These are phyloP conservation scores for Panthera tigris DNA, from an alignment of 2,113 vertebrate species.

Conservation along the genomic window DNA sequence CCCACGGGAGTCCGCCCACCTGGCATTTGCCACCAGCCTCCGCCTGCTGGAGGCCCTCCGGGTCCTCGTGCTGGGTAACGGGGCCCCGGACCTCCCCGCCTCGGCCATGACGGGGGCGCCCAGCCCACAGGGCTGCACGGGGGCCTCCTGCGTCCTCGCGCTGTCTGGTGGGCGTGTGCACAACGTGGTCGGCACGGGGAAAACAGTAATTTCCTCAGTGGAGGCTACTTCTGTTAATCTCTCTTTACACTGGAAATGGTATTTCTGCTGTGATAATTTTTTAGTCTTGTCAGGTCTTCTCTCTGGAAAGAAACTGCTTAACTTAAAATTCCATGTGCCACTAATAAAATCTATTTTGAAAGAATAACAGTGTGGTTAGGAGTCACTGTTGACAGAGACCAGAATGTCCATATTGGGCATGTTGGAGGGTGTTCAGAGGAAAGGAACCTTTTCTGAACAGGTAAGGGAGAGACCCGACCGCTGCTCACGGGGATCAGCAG, in stretches of 20 bases:
- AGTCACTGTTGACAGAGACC: slow-evolving; percentile 38
- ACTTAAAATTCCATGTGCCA: not conserved
- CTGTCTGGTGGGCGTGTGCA: rapidly evolving
- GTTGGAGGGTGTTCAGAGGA: not conserved
- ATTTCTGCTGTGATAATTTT: not conserved
- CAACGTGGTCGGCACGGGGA: not conserved
- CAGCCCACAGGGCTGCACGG: rapidly evolving
- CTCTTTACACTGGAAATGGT: not conserved
- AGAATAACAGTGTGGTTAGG: slow-evolving; percentile 45
- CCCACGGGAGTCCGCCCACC: not conserved
- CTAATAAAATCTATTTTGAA: slow-evolving; percentile 72
- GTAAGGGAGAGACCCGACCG: not conserved
- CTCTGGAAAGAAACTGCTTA: slow-evolving; percentile 46
- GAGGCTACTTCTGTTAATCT: rapidly evolving
- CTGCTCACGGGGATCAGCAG: not conserved
- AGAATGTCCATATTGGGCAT: not conserved
- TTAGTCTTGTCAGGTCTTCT: not conserved
- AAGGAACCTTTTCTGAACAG: not conserved
- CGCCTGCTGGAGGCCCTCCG: not conserved
- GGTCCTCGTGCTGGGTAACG: rapidly evolving
- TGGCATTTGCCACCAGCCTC: not conserved
- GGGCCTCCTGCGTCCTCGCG: rapidly evolving
- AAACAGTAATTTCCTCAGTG: not conserved
- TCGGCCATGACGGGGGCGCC: not conserved
- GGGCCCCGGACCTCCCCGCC: rapidly evolving